phyloP scores from a whole-genome alignment of 2,113 vertebrate genomes.

The Rhagologus leucostigma region DNA sequence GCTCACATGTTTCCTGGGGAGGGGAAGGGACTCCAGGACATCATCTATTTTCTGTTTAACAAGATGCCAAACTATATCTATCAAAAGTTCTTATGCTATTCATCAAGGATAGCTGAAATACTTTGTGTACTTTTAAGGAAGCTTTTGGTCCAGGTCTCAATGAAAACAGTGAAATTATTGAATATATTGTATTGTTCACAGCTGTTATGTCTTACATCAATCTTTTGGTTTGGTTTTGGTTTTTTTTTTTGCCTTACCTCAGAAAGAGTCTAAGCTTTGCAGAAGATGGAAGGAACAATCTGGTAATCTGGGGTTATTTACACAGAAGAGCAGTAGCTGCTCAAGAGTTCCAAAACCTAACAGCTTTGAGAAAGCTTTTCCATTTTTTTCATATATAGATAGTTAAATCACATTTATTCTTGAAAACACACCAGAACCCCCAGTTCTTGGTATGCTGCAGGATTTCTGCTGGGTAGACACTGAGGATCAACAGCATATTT shows the following conservation, averaged over 20 bases:
- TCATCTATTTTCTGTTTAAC: background rate
- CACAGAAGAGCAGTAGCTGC: background rate
- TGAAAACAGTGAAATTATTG: background rate
- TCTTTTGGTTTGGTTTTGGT: no score
- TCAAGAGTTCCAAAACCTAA: background rate
- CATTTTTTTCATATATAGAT: background rate
- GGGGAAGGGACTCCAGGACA: background rate
- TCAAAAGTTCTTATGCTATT: background rate
- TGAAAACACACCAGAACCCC: background rate
- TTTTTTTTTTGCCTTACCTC: background rate
- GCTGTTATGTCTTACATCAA: background rate
- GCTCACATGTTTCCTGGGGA: conserved; percentile 42
- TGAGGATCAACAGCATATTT: background rate
- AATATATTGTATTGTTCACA: background rate
- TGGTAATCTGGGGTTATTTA: background rate
- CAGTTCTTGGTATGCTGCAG: background rate
- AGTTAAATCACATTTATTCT: background rate
- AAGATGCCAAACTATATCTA: background rate
- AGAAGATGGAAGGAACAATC: background rate
- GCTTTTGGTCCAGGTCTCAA: background rate
- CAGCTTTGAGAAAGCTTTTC: background rate
- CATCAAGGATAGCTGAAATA: background rate
- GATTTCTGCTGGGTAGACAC: background rate
- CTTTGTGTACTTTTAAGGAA: background rate
- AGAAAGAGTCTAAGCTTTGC: background rate